A percentile compares a stretch with the other conserved stretches of the same genome.
These are phyloP conservation scores for Diploscapter pachys DNA, from an alignment of 1,140 invertebrate species.

Conservation along the genomic window DNA sequence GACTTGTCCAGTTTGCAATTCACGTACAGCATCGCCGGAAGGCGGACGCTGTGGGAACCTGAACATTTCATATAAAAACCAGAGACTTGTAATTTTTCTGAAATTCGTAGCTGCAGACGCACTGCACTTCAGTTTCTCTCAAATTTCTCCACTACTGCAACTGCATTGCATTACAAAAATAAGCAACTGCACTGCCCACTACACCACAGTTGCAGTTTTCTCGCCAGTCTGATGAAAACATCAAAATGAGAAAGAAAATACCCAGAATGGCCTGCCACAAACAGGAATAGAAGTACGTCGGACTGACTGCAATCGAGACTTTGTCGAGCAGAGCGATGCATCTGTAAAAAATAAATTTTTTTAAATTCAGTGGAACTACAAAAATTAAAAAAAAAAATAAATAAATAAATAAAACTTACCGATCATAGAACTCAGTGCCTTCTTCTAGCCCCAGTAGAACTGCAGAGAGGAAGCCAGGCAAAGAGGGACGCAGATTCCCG, in stretches of 20 bases:
- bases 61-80: too few relatives aligned
- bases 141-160: too few relatives aligned
- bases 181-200: too few relatives aligned
- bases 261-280: slow-evolving; percentile 71
- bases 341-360: too few relatives aligned
- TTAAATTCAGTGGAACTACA: not conserved
- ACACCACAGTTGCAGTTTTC: too few relatives aligned
- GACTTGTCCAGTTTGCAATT: slow-evolving; percentile 79
- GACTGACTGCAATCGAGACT: slow-evolving; percentile 76
- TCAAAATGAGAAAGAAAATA: too few relatives aligned
- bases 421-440: slow-evolving; percentile 82
- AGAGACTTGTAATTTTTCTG: too few relatives aligned
- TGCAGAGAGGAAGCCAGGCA: slow-evolving; percentile 81
- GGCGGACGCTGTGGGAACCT: slow-evolving; percentile 74
- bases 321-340: slow-evolving; percentile 65
- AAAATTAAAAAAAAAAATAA: not conserved
- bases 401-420: slow-evolving; percentile 48
- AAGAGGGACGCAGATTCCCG: slow-evolving; percentile 73
- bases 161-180: too few relatives aligned
- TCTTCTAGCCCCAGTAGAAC: slow-evolving; percentile 82
- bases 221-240: too few relatives aligned
- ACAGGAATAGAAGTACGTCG: slow-evolving; percentile 78
- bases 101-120: too few relatives aligned
- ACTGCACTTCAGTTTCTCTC: too few relatives aligned
- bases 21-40: slow-evolving; percentile 79